Percentiles rank a stretch among this genome's conserved stretches.
phyloP scores from a whole-genome alignment of 2,888 invertebrate genomes.

The Lycocerus yunnanus region DNA sequence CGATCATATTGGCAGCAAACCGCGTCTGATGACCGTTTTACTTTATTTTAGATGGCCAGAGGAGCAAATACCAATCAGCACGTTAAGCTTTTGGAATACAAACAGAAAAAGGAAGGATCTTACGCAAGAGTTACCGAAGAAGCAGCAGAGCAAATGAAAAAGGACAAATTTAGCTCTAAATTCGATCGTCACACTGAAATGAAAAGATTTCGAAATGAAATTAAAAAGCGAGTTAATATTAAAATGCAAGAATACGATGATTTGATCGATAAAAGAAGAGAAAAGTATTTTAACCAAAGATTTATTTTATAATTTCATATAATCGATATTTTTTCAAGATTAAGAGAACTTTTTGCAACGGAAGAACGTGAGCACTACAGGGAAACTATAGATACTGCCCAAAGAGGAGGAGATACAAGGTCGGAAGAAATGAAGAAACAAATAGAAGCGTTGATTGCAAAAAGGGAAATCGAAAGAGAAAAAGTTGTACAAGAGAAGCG shows the following conservation, averaged over 20 bases:
- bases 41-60: constrained; percentile 42
- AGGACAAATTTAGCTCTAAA: constrained; percentile 36
- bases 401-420: constrained; percentile 57
- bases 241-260: constrained; percentile 46
- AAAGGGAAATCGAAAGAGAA: constrained; percentile 60
- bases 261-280: constrained; percentile 52
- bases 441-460: constrained; percentile 56
- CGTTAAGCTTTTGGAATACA: constrained; percentile 41
- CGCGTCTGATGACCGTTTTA: no score
- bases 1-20: no score
- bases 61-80: constrained; percentile 45
- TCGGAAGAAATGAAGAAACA: constrained; percentile 60
- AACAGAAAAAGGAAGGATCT: constrained; percentile 37
- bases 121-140: constrained; percentile 18
- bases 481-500: constrained; percentile 56
- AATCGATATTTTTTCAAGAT: constrained; percentile 44
- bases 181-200: constrained; percentile 44
- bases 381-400: constrained; percentile 61
- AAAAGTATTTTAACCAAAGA: constrained; percentile 39
- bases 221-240: constrained; percentile 44
- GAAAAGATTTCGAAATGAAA: constrained; percentile 38
- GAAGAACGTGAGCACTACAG: constrained; percentile 61
- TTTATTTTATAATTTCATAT: neutral
- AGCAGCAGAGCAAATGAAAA: constrained; percentile 24
- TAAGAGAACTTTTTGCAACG: constrained; percentile 54